Evolutionary conservation across 2,888 invertebrate species (phyloP).

Genomic region (Euzetes globulus): DNA sequence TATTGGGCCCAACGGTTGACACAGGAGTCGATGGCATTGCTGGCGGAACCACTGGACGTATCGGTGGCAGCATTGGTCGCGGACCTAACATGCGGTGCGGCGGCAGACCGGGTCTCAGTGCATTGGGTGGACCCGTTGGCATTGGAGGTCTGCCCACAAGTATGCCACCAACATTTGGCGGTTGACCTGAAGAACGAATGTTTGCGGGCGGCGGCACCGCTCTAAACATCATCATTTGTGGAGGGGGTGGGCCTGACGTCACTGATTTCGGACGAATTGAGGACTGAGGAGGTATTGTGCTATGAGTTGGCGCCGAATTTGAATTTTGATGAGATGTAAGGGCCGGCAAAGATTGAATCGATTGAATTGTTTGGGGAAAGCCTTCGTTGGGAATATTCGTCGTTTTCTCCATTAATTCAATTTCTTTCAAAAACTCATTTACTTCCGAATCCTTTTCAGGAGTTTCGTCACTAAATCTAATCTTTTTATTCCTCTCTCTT

Average conservation of each 20-base stretch:
- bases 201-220: conserved; percentile 54
- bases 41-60: conserved; percentile 1
- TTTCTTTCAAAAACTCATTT: conserved; percentile 37
- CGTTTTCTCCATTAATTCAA: conserved; percentile 43
- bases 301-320: conserved; percentile 53
- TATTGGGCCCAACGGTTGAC: not conserved
- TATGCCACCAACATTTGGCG: not conserved
- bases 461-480: conserved; percentile 58
- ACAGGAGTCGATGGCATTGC: not conserved
- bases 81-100: conserved; percentile 5
- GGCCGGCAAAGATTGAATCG: conserved; percentile 12
- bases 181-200: conserved; percentile 48
- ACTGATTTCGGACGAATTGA: conserved; percentile 40
- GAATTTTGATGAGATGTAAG: conserved; percentile 41
- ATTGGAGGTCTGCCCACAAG: conserved; percentile 36
- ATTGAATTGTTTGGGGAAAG: not conserved
- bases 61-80: conserved; percentile 13
- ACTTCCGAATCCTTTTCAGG: conserved; percentile 48
- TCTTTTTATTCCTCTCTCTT: conserved; percentile 47
- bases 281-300: conserved; percentile 44
- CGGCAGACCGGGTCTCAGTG: conserved; percentile 32
- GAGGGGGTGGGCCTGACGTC: conserved; percentile 43
- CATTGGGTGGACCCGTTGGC: conserved; percentile 39
- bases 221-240: conserved; percentile 45
- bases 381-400: not conserved